A percentile compares a stretch with the other conserved stretches of the same genome.
Conservation (phyloP, 2,113 vertebrate genomes). For the Athene noctua region DNA sequence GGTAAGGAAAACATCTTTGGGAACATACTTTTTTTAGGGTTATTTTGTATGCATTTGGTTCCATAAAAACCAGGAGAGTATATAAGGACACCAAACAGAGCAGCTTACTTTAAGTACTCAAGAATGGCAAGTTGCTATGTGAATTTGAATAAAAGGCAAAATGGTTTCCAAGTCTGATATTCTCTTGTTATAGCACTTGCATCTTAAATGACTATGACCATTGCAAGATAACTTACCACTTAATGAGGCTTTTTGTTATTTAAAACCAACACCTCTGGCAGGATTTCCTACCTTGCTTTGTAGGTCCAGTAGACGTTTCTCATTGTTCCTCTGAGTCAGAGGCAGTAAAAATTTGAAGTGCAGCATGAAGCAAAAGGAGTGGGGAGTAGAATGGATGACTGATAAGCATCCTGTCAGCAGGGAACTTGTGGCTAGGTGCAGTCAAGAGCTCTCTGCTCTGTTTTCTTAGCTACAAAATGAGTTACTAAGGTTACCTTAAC, state of each 20-base stretch:
- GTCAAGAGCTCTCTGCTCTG: background rate
- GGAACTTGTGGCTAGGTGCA: background rate
- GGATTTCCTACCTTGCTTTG: background rate
- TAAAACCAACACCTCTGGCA: background rate
- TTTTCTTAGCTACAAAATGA: conserved; percentile 7
- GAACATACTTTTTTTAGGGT: background rate
- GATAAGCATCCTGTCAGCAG: background rate
- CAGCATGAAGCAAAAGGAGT: background rate
- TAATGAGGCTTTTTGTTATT: background rate
- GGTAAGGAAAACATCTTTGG: background rate
- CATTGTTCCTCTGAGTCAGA: background rate
- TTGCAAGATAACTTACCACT: background rate
- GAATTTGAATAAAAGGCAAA: background rate
- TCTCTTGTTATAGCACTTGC: background rate
- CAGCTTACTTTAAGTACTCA: background rate
- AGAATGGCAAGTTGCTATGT: conserved; percentile 9
- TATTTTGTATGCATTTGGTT: background rate
- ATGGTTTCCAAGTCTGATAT: background rate
- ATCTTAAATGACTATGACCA: background rate
- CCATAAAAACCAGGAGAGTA: background rate
- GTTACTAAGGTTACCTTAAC: background rate
- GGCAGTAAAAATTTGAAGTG: background rate
- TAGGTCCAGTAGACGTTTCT: background rate
- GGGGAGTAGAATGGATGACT: background rate
- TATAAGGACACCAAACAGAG: background rate